Base-by-base conservation (phyloP, 2,888 invertebrate species). In the Junonia oenone region DNA sequence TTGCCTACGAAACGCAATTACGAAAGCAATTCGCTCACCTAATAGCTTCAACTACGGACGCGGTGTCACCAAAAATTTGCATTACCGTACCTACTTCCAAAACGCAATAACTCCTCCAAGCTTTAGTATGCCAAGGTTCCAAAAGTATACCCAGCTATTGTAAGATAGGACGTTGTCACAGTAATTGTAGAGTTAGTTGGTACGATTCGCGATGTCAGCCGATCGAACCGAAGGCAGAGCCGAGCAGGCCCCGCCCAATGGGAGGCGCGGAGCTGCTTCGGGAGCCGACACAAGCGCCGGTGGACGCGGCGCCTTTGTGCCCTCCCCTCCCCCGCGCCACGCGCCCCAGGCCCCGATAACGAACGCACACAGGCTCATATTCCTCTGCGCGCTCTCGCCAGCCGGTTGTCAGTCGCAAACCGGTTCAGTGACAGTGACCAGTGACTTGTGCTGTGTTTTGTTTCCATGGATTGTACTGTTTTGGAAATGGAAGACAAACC, bases 1-100 rank as follows among this genome's bases (percentile, higher is more conserved):
- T 83, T 87, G 86, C 79, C 83, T 83, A 82, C 87, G 72, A 85
- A 89, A 90, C 81, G 75, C 81, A 89, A 85, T 91, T 86, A 89
- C 79, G 71, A 78, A 75, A 79, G 81, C 89, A 85, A 84, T 87
- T 75, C 76, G 76, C 78, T 81, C 80, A 78, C 76, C 71, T 86
- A 85, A 84, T 86, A 81, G 79, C 83, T 76, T 73, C 80, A 59
- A 79, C 76, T 68, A 61, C 69, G 73, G 76, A 76, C 75, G 73
- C 77, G 77, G 73, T 83, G 84, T 85, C 84, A 81, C 86, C 85
- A 80, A 86, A 87, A 87, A 83, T 83, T 85, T 84, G 84, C 83
- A 85, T 85, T 59, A 69, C 71, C 55, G 64, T 64, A 58, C 64
- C 66, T 63, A 70, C 63, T 68, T 68, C 61, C 63, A 63, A 73